Conservation (phyloP, 2,888 invertebrate genomes). For the Leistus spinibarbis region DNA sequence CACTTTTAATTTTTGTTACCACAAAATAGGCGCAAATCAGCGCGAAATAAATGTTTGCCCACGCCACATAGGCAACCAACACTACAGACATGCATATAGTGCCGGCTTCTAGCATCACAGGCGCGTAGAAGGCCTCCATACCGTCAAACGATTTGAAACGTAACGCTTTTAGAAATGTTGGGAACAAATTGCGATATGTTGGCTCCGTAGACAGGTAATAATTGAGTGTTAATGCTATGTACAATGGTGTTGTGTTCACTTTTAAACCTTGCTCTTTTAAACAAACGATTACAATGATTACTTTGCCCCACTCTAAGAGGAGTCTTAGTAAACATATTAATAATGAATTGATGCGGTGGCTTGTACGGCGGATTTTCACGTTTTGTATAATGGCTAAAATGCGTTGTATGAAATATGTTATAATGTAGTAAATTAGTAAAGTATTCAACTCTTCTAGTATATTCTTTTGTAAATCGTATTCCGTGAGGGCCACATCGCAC, state of each 20-base stretch:
- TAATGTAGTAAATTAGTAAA: conserved; percentile 54
- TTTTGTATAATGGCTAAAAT: conserved; percentile 48
- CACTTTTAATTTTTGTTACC: conserved; percentile 63
- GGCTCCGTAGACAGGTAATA: conserved; percentile 76
- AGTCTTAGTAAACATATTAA: conserved; percentile 69
- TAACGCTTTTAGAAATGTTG: conserved; percentile 61
- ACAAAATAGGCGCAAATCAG: conserved; percentile 65
- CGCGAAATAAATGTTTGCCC: conserved; percentile 56
- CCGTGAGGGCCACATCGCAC: conserved; percentile 47
- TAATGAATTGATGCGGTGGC: conserved; percentile 68
- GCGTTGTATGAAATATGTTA: conserved; percentile 53
- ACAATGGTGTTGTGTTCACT: conserved; percentile 69
- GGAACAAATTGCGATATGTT: conserved; percentile 69
- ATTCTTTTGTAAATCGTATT: conserved; percentile 46
- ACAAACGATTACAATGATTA: conserved; percentile 65
- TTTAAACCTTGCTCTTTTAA: conserved; percentile 74
- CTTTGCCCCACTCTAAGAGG: conserved; percentile 79
- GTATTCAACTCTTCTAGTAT: conserved; percentile 53
- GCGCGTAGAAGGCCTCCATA: conserved; percentile 72
- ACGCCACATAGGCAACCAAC: conserved; percentile 53
- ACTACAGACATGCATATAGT: conserved; percentile 61
- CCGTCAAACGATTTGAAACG: conserved; percentile 69
- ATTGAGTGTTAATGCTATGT: conserved; percentile 67
- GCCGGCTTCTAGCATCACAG: conserved; percentile 65
- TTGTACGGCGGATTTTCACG: neutral